Conservation (phyloP, 2,888 invertebrate genomes). For the Lepidonotus clava region DNA sequence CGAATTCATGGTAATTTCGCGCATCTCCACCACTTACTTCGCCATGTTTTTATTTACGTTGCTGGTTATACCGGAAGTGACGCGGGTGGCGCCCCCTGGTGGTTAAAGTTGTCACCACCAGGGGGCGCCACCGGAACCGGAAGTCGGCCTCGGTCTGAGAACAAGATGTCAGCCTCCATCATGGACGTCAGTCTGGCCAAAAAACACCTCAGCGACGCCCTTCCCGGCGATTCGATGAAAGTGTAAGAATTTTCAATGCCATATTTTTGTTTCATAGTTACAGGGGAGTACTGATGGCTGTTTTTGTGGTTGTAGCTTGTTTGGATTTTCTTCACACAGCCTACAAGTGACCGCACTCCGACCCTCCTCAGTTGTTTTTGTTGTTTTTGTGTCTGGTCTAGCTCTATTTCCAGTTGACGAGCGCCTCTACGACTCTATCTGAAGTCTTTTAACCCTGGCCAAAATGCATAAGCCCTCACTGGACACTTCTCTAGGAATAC, state of each 20-base stretch:
- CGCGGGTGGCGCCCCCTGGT: too few species aligned
- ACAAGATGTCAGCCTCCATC: neutral
- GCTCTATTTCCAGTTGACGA: neutral
- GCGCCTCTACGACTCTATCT: neutral
- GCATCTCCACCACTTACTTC: conserved; percentile 1
- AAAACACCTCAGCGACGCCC: conserved; percentile 8
- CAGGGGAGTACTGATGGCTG: neutral
- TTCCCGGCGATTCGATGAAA: conserved; percentile 28
- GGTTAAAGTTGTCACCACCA: neutral
- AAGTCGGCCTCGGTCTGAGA: neutral
- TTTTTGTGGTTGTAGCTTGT: neutral
- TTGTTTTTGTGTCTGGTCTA: neutral
- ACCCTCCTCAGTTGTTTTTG: neutral
- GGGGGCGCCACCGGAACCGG: neutral
- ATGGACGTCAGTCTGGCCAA: conserved; percentile 22
- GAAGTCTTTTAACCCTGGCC: too few species aligned
- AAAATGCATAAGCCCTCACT: neutral
- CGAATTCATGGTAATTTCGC: conserved; percentile 15
- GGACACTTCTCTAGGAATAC: neutral
- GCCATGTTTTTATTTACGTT: conserved; percentile 54
- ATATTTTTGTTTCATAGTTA: neutral
- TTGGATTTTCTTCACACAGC: neutral
- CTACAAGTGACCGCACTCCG: neutral
- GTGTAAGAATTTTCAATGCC: neutral
- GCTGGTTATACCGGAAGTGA: too few species aligned